These are phyloP conservation scores for Burhinus oedicnemus DNA, from an alignment of 2,113 vertebrate species.

Conservation along the genomic window DNA sequence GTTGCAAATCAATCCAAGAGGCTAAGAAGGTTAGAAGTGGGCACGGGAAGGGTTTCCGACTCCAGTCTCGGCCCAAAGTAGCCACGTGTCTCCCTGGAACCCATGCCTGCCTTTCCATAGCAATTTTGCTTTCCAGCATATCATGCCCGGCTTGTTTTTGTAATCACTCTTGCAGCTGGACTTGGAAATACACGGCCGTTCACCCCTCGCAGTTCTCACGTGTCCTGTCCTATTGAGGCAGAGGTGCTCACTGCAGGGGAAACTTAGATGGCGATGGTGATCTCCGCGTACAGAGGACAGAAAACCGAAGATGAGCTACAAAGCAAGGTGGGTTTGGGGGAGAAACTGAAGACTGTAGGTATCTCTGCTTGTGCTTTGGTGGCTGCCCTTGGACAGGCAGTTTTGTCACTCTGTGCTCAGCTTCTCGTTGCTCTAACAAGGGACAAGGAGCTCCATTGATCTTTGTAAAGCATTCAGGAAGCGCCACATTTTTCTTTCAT, in stretches of 20 bases:
- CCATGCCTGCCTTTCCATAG: not conserved
- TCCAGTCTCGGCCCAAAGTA: not conserved
- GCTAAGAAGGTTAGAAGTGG: not conserved
- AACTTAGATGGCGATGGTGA: not conserved
- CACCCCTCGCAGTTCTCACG: rapidly evolving
- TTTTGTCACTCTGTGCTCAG: not conserved
- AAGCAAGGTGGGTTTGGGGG: not conserved
- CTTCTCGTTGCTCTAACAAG: not conserved
- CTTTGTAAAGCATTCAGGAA: conserved; percentile 1
- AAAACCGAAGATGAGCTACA: not conserved
- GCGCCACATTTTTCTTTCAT: not conserved
- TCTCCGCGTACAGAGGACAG: not conserved
- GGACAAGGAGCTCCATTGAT: conserved; percentile 1
- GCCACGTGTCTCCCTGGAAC: not conserved
- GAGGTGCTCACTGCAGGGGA: not conserved
- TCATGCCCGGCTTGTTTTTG: not conserved
- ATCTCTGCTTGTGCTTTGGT: not conserved
- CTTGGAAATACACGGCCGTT: not conserved
- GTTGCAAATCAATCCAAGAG: not conserved
- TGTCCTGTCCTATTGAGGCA: not conserved
- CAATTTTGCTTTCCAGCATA: not conserved
- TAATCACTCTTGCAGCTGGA: not conserved
- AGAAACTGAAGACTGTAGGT: not conserved
- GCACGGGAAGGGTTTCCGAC: not conserved
- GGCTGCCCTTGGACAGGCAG: not conserved